Conservation (phyloP, 1,140 invertebrate genomes). For the Trinorchestia longiramus region DNA sequence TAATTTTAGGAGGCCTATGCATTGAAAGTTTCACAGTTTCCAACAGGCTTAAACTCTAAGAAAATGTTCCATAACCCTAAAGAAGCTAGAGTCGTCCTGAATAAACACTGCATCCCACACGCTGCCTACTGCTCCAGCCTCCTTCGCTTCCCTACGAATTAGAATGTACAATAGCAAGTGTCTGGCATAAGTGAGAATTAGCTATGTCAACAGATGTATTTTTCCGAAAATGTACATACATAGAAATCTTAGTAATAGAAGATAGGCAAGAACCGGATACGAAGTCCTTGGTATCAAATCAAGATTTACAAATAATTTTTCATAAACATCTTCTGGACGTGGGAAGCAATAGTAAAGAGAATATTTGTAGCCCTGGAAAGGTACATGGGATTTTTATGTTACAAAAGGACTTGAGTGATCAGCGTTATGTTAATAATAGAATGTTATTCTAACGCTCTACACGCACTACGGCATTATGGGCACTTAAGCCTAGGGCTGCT, state of each 20-base stretch:
- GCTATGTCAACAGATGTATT: neutral
- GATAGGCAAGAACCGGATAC: neutral
- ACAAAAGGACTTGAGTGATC: constrained; percentile 7
- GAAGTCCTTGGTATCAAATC: neutral
- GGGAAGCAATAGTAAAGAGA: neutral
- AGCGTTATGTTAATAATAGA: neutral
- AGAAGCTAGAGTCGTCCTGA: neutral
- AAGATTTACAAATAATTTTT: neutral
- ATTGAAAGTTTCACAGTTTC: neutral
- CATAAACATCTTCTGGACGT: neutral
- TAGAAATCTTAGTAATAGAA: neutral
- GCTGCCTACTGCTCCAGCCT: neutral
- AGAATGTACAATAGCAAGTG: neutral
- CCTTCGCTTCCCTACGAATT: neutral
- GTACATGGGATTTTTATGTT: neutral
- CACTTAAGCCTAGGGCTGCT: neutral
- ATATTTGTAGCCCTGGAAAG: neutral
- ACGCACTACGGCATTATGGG: neutral
- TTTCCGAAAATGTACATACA: neutral
- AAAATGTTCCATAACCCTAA: constrained; percentile 4
- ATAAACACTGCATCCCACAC: neutral
- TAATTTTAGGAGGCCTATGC: neutral
- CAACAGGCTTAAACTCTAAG: constrained; percentile 25
- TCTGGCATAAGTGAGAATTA: neutral
- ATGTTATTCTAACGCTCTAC: neutral